These are phyloP conservation scores for Hormiphora californensis DNA, from an alignment of 37 sponge, comb jelly and placozoan genomes.

Conservation along the genomic window DNA sequence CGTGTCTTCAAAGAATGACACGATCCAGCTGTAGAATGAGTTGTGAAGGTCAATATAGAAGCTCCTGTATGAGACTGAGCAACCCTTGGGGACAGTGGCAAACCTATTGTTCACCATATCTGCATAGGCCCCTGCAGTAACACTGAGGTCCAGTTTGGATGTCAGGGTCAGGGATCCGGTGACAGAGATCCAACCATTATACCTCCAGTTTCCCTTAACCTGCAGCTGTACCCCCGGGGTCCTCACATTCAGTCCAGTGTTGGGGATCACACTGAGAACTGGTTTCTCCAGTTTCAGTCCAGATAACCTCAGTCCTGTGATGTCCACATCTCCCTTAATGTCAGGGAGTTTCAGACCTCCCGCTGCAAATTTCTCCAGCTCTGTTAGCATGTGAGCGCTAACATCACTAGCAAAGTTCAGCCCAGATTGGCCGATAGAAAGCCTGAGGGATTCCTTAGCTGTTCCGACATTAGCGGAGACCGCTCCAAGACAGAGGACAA, in stretches of 20 bases:
- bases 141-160: neutral
- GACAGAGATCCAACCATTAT: constrained; percentile 17
- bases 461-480: no score
- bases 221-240: neutral
- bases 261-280: neutral
- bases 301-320: neutral
- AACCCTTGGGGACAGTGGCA: neutral
- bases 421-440: no score
- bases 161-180: neutral
- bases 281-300: neutral
- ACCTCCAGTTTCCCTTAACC: neutral
- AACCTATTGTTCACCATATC: neutral
- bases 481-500: no score
- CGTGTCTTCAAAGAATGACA: neutral
- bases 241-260: neutral
- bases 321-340: neutral
- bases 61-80: neutral
- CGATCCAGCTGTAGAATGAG: neutral
- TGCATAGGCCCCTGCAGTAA: neutral
- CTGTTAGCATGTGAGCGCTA: no score
- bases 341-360: neutral
- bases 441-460: no score
- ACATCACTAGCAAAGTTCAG: no score
- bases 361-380: neutral
- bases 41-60: constrained; percentile 39